Evolutionary conservation across 2,797 vertebrate genomes (phyloP).

Genomic region (Phoebastria nigripes): DNA sequence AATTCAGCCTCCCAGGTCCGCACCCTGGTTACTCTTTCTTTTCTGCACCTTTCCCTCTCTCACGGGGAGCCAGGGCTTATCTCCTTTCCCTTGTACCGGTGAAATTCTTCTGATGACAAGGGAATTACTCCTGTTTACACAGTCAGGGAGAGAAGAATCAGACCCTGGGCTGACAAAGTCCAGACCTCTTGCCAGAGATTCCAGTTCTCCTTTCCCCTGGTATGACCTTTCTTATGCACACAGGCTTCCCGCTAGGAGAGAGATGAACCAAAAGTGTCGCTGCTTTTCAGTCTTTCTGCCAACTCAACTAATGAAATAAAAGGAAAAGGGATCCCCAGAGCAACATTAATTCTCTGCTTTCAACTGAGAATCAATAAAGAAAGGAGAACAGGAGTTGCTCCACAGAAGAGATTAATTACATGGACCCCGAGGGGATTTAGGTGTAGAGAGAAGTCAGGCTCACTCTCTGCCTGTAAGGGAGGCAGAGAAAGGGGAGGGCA

Average conservation of each 20-base stretch:
- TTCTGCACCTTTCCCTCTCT: background rate
- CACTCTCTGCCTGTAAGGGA: background rate
- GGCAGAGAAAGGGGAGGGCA: background rate
- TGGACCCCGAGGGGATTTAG: background rate
- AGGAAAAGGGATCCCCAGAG: slow-evolving; percentile 18
- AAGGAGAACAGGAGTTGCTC: background rate
- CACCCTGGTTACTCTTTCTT: background rate
- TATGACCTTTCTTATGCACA: slow-evolving; percentile 29
- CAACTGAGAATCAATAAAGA: slow-evolving; percentile 5
- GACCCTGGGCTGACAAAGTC: slow-evolving; percentile 18
- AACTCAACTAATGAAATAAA: slow-evolving; percentile 12
- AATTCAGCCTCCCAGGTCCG: background rate
- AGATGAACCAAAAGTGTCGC: background rate
- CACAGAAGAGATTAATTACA: background rate
- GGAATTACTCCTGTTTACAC: slow-evolving; percentile 48
- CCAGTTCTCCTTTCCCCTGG: slow-evolving; percentile 20
- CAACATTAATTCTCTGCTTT: slow-evolving; percentile 17
- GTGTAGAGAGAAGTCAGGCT: background rate
- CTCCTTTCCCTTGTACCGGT: background rate
- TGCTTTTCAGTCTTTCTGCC: slow-evolving; percentile 6
- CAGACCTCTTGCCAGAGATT: slow-evolving; percentile 47
- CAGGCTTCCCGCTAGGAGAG: background rate
- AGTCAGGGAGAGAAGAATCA: slow-evolving; percentile 50
- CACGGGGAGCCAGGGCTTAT: background rate
- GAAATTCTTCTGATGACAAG: slow-evolving; percentile 9